Evolutionary conservation across 2,888 invertebrate species (phyloP), one percentile per base, ranked within the genome.

Genomic region (Pollenia griseotomentosa): DNA sequence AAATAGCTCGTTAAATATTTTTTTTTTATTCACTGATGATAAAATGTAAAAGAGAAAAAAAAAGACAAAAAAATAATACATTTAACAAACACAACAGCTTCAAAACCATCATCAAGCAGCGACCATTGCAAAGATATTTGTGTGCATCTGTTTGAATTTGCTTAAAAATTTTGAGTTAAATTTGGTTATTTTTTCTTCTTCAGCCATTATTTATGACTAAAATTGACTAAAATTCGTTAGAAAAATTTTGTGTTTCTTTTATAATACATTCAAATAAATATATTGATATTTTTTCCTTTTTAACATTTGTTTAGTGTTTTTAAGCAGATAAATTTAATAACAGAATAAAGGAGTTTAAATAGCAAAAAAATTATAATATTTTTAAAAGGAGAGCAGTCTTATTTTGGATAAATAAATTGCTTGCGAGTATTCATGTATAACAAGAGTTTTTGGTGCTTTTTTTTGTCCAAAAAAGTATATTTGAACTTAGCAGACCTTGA

Each of bases 1-100:
- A 88, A 86, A 88, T 81, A 63, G 88, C 77, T 86, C 85, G 86
- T 88, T 83, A 84, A 86, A 87, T 86, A 80, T 83, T 83, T 85
- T 81, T 88, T 85, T 83, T 77, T 80, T 83, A 85, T 82, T 79
- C 74, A 59, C 73, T 71, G 75, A 75, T 87, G 33, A 33, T 33
- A 78, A 83, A 85, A 77, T 48, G 16, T 23, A 44, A 40, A 63
- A 44, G 14, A 46, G 11, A 23, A 23, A 40, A 19, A n/a, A 40
- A 33, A 63, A 53, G 61, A 4, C 33, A 0, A 33, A 33, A 33
- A 33, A 6, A 33, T 33, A 33, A 33, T 33, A 33, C 5, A 33
- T 33, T 33, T 33, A 33, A 33, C 33, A 33, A 71, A 16, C 1
- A 33, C 23, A 70, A 55, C 57, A 65, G 14, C 55, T 55, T 73